These are phyloP conservation scores for Channa argus DNA, from an alignment of 2,113 vertebrate genomes.

Conservation along the genomic window DNA sequence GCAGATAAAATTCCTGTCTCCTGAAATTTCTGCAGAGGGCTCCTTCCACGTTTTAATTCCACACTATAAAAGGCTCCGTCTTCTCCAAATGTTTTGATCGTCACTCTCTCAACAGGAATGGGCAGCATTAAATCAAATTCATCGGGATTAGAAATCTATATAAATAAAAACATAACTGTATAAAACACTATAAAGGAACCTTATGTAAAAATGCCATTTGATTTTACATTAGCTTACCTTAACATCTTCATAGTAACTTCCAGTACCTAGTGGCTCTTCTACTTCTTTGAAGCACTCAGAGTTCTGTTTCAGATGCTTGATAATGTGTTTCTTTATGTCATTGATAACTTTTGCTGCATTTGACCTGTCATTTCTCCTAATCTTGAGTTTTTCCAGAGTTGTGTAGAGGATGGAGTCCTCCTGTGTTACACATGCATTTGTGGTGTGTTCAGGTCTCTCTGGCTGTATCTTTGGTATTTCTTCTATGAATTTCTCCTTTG, in stretches of 20 bases:
- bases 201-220: too few relatives aligned
- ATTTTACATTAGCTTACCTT: slow-evolving; percentile 66
- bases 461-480: not conserved
- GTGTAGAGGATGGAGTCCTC: slow-evolving; percentile 17
- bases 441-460: not conserved
- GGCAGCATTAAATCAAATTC: slow-evolving; percentile 81
- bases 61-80: slow-evolving; percentile 76
- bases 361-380: not conserved
- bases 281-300: slow-evolving; percentile 48
- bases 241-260: slow-evolving; percentile 81
- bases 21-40: slow-evolving; percentile 49
- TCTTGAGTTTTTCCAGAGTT: slow-evolving; percentile 62
- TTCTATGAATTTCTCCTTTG: not conserved
- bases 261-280: slow-evolving; percentile 45
- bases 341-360: slow-evolving; percentile 54
- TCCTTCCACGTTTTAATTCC: slow-evolving; percentile 54
- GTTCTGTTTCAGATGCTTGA: slow-evolving; percentile 28
- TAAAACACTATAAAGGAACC: too few relatives aligned
- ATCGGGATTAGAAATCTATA: slow-evolving; percentile 75
- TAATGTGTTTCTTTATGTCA: not conserved
- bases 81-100: slow-evolving; percentile 4
- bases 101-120: slow-evolving; percentile 54
- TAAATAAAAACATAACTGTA: not conserved
- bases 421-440: not conserved
- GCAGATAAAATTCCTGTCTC: slow-evolving; percentile 38